Evolutionary conservation across 2,888 invertebrate genomes (phyloP).

Genomic region (Cryptocheilus praepositus): DNA sequence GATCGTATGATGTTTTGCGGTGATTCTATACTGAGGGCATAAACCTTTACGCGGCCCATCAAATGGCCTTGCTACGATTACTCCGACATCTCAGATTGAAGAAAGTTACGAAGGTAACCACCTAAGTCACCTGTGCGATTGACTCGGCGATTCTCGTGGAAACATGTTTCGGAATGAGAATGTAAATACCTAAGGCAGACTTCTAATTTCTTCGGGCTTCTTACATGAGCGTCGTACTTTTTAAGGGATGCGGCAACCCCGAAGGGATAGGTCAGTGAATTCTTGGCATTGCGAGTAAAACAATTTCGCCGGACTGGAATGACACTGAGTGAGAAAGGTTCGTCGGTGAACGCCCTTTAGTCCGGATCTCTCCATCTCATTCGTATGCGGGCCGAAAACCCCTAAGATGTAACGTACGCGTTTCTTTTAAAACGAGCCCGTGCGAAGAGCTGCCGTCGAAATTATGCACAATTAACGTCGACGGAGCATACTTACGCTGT

Average conservation of each 20-base stretch:
- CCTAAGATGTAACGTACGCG: slow-evolving; percentile 56
- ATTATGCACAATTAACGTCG: slow-evolving; percentile 73
- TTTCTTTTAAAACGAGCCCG: slow-evolving; percentile 55
- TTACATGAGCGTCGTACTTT: background rate
- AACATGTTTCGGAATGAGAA: background rate
- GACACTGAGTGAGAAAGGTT: slow-evolving; percentile 21
- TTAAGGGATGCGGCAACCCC: background rate
- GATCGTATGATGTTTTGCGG: slow-evolving; percentile 46
- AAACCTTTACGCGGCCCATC: too few species aligned
- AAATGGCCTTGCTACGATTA: background rate
- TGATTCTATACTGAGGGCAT: too few species aligned
- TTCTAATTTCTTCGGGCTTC: too few species aligned
- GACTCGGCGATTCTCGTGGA: background rate
- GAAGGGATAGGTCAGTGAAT: slow-evolving; percentile 8
- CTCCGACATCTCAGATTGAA: slow-evolving; percentile 1
- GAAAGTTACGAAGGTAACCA: too few species aligned
- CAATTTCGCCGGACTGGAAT: slow-evolving; percentile 16
- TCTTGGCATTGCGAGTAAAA: slow-evolving; percentile 12
- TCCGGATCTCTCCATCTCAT: slow-evolving; percentile 46
- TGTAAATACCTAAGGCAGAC: background rate
- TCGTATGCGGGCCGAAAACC: slow-evolving; percentile 61
- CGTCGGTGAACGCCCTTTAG: slow-evolving; percentile 28
- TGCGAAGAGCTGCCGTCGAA: slow-evolving; percentile 42
- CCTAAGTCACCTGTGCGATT: too few species aligned
- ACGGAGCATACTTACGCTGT: slow-evolving; percentile 68